Conservation (phyloP, 2,797 vertebrate species). For the Mionectes olivaceus region DNA sequence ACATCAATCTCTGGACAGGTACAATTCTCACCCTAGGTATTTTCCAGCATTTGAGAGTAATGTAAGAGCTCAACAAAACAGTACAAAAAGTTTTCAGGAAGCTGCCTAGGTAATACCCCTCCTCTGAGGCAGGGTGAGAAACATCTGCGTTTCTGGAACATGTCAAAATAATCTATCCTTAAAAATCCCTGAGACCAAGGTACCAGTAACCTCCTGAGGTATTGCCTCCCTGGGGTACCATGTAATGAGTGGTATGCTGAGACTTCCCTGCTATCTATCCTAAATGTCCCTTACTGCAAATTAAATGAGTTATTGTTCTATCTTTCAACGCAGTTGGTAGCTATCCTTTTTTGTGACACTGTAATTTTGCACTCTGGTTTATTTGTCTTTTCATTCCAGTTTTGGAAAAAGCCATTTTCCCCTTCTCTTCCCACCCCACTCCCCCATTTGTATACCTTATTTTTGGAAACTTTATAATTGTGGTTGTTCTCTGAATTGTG, state of each 20-base stretch:
- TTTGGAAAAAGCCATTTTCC: neutral
- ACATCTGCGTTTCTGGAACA: neutral
- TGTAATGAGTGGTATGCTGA: neutral
- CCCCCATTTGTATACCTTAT: neutral
- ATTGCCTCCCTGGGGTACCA: neutral
- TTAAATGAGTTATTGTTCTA: neutral
- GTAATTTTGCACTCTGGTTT: neutral
- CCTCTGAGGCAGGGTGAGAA: neutral
- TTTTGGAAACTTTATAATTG: neutral
- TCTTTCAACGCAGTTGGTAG: neutral
- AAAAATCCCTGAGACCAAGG: neutral
- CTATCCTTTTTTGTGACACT: neutral
- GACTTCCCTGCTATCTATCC: neutral
- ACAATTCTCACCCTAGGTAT: neutral
- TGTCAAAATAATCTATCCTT: neutral
- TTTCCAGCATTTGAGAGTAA: neutral
- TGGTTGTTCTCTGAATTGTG: neutral
- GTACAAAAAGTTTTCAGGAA: neutral
- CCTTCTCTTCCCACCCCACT: too few species aligned
- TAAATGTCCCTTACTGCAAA: neutral
- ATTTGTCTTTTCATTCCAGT: neutral
- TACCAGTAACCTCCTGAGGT: neutral
- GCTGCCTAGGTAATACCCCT: neutral
- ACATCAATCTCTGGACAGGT: neutral
- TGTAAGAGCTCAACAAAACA: neutral